phyloP scores from a whole-genome alignment of 2,888 invertebrate genomes.

The Brenthis daphne region DNA sequence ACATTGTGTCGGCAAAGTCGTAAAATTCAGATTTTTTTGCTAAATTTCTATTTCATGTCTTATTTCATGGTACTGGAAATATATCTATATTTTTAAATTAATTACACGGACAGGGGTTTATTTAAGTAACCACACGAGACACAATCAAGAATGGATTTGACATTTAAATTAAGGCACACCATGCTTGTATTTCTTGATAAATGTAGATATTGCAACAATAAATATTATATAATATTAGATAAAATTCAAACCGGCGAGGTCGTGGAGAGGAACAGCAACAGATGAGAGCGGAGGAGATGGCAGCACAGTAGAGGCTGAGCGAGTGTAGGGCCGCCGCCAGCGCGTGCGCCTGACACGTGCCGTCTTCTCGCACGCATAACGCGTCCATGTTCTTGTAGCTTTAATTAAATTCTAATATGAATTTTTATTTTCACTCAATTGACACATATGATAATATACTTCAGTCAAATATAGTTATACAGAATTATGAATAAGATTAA shows the following conservation, averaged over 20 bases:
- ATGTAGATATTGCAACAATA: not conserved
- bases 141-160: too few relatives aligned
- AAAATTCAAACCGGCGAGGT: slow-evolving; percentile 51
- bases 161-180: not conserved
- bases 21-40: too few relatives aligned
- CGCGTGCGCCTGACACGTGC: slow-evolving; percentile 60
- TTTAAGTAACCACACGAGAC: too few relatives aligned
- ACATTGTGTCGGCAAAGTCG: too few relatives aligned
- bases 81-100: too few relatives aligned
- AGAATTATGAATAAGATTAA: too few relatives aligned
- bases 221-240: not conserved
- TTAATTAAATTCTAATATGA: not conserved
- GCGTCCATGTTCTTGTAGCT: slow-evolving; percentile 58
- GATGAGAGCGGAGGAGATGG: slow-evolving; percentile 66
- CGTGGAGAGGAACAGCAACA: slow-evolving; percentile 64
- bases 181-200: not conserved
- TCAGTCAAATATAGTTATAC: not conserved
- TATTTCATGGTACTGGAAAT: too few relatives aligned
- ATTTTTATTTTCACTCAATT: not conserved
- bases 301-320: slow-evolving; percentile 72
- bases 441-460: not conserved
- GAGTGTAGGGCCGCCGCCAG: slow-evolving; percentile 67
- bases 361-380: slow-evolving; percentile 59
- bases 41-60: too few relatives aligned
- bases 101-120: too few relatives aligned